Conservation (phyloP, 2,888 invertebrate genomes). For the Diarsia mendica region DNA sequence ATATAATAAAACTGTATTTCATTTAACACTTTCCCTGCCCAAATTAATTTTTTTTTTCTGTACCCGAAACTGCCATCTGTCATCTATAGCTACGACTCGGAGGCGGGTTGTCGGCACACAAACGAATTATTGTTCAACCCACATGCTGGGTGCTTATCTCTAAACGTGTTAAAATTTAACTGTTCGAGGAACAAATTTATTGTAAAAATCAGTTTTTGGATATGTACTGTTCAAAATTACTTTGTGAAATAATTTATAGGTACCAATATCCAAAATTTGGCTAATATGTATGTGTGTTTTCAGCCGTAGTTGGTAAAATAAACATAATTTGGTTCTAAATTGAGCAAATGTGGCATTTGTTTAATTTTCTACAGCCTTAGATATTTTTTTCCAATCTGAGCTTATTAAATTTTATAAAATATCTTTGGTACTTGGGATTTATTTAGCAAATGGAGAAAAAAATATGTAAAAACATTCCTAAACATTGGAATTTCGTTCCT, state of each 20-base stretch:
- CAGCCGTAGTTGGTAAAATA: background rate
- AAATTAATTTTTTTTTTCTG: too few relatives aligned
- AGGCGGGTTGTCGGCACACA: too few relatives aligned
- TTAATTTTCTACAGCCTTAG: background rate
- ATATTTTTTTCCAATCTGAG: background rate
- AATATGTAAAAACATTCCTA: slow-evolving; percentile 45
- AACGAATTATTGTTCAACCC: too few relatives aligned
- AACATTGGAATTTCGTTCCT: slow-evolving; percentile 50
- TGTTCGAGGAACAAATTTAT: background rate
- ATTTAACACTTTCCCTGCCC: background rate
- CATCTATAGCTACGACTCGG: too few relatives aligned
- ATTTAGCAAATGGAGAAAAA: slow-evolving; percentile 40
- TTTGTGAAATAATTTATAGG: background rate
- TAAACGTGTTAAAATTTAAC: background rate
- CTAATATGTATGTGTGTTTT: background rate
- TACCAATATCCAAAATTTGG: background rate
- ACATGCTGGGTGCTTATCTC: too few relatives aligned
- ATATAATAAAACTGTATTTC: background rate
- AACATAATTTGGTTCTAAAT: background rate
- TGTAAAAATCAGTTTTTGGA: background rate
- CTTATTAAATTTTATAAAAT: background rate
- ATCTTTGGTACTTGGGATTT: slow-evolving; percentile 6
- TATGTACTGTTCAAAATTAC: background rate
- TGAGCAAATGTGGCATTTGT: background rate
- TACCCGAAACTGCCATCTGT: too few relatives aligned